Evolutionary conservation across 2,888 invertebrate species (phyloP).

Genomic region (Corbicula japonica): DNA sequence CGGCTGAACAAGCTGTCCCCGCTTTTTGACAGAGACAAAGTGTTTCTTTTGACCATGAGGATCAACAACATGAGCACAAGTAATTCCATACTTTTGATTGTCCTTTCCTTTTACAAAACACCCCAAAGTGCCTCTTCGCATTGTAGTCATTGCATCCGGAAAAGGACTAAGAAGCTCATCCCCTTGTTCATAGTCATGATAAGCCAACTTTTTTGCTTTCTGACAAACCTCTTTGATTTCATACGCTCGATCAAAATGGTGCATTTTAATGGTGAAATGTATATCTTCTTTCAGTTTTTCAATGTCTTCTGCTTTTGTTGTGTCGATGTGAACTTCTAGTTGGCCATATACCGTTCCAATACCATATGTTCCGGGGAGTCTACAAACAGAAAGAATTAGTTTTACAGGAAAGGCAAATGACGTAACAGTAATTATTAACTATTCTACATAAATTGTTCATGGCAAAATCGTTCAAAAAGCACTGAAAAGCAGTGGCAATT

Average conservation of each 20-base stretch:
- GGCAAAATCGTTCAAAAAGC: no score
- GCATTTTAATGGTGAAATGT: background rate
- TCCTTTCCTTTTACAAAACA: background rate
- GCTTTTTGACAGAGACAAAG: background rate
- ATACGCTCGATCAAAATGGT: background rate
- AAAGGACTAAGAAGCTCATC: background rate
- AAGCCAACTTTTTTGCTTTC: background rate
- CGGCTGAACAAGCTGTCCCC: background rate
- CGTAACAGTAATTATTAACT: no score
- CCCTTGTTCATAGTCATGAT: background rate
- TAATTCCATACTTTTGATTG: background rate
- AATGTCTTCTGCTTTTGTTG: no score
- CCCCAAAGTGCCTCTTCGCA: background rate
- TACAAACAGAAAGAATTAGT: background rate
- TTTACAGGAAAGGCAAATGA: no score
- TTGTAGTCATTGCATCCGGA: background rate
- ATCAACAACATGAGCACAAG: slow-evolving; percentile 7
- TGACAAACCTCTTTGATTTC: background rate
- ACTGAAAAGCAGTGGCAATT: no score
- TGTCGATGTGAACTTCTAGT: background rate
- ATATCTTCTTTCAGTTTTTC: background rate
- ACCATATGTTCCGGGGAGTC: background rate
- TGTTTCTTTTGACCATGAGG: background rate
- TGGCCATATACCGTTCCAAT: background rate
- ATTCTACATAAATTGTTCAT: no score